Evolutionary conservation across 2,888 invertebrate genomes (phyloP), one percentile per base, ranked within the genome.

Genomic region (Lasioglossum morio): DNA sequence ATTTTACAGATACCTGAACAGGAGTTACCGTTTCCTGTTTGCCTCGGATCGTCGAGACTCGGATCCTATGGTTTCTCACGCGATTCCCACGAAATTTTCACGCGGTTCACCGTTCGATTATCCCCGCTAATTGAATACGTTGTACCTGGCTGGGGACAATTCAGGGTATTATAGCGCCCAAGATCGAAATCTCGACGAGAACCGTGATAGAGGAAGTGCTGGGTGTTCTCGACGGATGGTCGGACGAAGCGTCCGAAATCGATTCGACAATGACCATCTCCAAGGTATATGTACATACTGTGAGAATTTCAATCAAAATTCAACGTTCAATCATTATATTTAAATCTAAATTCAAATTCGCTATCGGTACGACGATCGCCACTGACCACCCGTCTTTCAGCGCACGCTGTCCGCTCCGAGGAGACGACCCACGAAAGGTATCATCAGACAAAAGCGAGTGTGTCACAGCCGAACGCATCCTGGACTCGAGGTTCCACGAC

Each of bases 141-240:
- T 37, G n/a, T 69, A 37, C 34, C 69, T 19, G 37, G 3, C 37
- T 8, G 27, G 23, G 1, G 3, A 19, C 10, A 10, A 10, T 57
- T 4, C 91, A 97, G 97, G 97, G 97, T 74, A 97, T 97, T 70
- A 95, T 97, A 72, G 96, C 97, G 2, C 97, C 97, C 0, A 97
- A 97, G 95, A 96, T 97, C 82, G 97, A 97, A 95, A 95, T 97
- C 81, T 96, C 96, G 5, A 97, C 97, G 0, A 97, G 96, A 93
- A 97, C 97, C 3, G 96, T 96, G 0, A 96, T 97, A 82, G 97
- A 97, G 93, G 97, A 97, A 94, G 96, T 96, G 4, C 40, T 87
- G 5, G 91, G 90, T 40, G 85, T 95, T 63, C 93, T 92, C 79
- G 87, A 91, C 74, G 69, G 77, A 23, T 84, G 77, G 57, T 69